phyloP scores from a whole-genome alignment of 2,797 vertebrate genomes.

The Mus minutoides region DNA sequence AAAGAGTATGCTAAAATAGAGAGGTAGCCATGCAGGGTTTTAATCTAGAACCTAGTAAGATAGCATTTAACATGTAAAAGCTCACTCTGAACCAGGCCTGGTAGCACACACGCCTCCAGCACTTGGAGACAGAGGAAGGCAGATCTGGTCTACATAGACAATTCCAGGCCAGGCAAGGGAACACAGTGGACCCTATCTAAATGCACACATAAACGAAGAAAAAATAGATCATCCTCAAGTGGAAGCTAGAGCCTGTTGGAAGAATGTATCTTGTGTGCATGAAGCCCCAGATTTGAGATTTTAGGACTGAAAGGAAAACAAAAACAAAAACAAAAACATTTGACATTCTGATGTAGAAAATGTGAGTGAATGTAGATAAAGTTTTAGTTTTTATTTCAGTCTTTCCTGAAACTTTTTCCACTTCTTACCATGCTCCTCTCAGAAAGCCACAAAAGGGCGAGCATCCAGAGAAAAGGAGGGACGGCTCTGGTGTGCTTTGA shows the following conservation, averaged over 20 bases:
- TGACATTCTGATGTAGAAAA: too few relatives aligned
- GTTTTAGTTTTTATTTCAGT: constrained; percentile 8
- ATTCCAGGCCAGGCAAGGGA: neutral
- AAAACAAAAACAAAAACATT: too few relatives aligned
- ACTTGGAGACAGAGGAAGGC: neutral
- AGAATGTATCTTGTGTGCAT: neutral
- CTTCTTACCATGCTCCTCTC: constrained; percentile 7
- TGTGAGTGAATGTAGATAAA: neutral
- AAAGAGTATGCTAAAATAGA: neutral
- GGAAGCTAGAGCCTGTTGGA: neutral
- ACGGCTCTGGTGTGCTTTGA: neutral
- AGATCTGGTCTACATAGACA: neutral
- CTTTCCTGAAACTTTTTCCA: constrained; percentile 35
- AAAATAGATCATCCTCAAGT: neutral
- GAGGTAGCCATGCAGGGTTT: neutral
- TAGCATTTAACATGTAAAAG: neutral
- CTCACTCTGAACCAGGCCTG: neutral
- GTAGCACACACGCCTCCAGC: neutral
- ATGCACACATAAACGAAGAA: neutral
- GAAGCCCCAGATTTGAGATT: neutral
- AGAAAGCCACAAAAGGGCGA: neutral
- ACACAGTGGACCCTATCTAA: neutral
- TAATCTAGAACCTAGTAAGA: neutral
- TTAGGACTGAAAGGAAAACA: neutral
- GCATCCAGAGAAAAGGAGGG: neutral